A percentile compares a stretch with the other conserved stretches of the same genome.
These are phyloP conservation scores for Henicopernis longicauda DNA, from an alignment of 2,113 vertebrate species.

Conservation along the genomic window DNA sequence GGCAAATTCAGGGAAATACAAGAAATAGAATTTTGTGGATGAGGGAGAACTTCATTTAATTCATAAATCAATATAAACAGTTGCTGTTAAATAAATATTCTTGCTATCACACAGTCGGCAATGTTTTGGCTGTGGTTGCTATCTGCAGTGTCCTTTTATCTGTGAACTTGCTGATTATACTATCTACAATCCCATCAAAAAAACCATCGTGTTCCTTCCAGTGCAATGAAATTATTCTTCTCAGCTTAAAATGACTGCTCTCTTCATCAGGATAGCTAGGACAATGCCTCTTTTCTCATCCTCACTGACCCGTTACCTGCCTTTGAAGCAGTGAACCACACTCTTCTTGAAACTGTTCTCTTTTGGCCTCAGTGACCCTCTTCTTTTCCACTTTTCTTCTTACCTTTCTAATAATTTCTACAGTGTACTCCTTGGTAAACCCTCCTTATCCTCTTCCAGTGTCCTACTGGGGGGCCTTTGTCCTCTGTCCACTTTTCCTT, in stretches of 20 bases:
- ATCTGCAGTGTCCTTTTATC: neutral
- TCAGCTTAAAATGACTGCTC: neutral
- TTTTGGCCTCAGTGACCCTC: neutral
- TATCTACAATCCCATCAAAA: neutral
- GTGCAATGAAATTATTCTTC: neutral
- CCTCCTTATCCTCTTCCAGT: neutral
- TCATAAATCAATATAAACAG: neutral
- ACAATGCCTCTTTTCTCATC: neutral
- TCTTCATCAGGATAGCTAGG: neutral
- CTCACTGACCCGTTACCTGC: neutral
- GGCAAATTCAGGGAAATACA: neutral
- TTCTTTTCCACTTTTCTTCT: neutral
- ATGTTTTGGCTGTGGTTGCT: neutral
- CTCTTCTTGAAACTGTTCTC: neutral
- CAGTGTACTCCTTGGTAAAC: neutral
- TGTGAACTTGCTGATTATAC: neutral
- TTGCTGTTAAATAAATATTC: neutral
- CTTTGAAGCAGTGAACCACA: neutral
- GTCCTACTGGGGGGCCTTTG: neutral
- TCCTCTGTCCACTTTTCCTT: neutral
- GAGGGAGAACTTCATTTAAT: neutral
- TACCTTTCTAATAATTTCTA: neutral
- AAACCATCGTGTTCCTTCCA: neutral
- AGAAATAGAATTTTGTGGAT: neutral
- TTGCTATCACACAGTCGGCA: neutral